Evolutionary conservation across 2,113 vertebrate genomes (phyloP).

Genomic region (Melanotaenia duboulayi): DNA sequence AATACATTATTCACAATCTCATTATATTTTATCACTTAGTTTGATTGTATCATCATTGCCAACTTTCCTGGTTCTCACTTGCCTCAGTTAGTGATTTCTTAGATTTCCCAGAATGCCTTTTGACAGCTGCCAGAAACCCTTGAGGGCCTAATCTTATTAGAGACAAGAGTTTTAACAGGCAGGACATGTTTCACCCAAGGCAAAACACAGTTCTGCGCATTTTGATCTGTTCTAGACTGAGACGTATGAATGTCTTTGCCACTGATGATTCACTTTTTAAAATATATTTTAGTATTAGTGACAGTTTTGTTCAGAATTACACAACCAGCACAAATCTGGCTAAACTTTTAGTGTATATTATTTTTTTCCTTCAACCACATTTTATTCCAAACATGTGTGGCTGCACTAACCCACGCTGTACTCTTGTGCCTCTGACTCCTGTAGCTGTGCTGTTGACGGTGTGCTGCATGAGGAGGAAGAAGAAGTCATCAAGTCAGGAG

Average conservation of each 20-base stretch:
- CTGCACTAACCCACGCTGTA: neutral
- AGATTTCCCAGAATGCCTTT: slow-evolving; percentile 13
- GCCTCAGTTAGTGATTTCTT: neutral
- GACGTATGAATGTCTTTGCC: neutral
- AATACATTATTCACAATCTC: neutral
- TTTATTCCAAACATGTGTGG: slow-evolving; percentile 11
- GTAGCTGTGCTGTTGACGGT: slow-evolving; percentile 95
- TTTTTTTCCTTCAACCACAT: neutral
- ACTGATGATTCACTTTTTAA: neutral
- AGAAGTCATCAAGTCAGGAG: slow-evolving; percentile 94
- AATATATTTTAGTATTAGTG: too few relatives aligned
- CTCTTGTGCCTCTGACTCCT: slow-evolving; percentile 48
- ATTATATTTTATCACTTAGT: neutral
- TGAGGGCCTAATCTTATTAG: slow-evolving; percentile 3
- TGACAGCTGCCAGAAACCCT: slow-evolving; percentile 11
- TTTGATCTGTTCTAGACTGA: neutral
- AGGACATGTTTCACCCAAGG: neutral
- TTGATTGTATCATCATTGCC: neutral
- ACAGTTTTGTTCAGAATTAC: too few relatives aligned
- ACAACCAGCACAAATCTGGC: too few relatives aligned
- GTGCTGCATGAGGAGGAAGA: slow-evolving; percentile 96
- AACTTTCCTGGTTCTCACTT: neutral
- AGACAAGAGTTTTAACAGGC: slow-evolving; percentile 2
- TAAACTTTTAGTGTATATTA: too few relatives aligned
- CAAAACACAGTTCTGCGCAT: neutral